Percentiles rank a stretch among this genome's conserved stretches.
Evolutionary conservation across 1,140 invertebrate species (phyloP).

Genomic region (Danaus plexippus): DNA sequence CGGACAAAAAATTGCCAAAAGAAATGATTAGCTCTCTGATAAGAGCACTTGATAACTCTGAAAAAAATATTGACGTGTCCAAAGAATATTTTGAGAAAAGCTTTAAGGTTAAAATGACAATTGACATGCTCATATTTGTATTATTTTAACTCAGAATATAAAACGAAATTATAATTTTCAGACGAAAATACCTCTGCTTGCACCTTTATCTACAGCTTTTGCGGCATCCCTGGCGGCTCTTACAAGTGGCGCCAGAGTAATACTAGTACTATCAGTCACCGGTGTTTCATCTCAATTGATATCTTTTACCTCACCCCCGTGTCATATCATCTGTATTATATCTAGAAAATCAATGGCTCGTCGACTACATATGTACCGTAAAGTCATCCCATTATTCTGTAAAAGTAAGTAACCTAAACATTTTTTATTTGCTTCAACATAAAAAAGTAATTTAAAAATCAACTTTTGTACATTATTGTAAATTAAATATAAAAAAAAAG

Average conservation of each 20-base stretch:
- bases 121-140: no score
- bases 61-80: slow-evolving; percentile 2
- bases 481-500: no score
- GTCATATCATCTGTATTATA: slow-evolving; percentile 21
- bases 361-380: slow-evolving; percentile 22
- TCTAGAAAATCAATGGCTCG: slow-evolving; percentile 9
- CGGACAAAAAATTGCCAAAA: slow-evolving; percentile 7
- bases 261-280: no score
- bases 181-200: no score
- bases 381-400: slow-evolving; percentile 23
- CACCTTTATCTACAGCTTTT: no score
- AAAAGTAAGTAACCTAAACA: slow-evolving; percentile 7
- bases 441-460: no score
- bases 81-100: slow-evolving; percentile 9
- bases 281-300: neutral
- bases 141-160: no score
- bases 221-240: no score
- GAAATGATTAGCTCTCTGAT: slow-evolving; percentile 14
- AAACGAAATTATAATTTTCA: no score
- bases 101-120: slow-evolving; percentile 7
- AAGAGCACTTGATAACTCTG: slow-evolving; percentile 10
- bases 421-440: no score
- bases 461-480: no score
- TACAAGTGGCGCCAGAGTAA: no score
- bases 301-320: slow-evolving; percentile 18